Conservation (phyloP, 2,113 vertebrate species). For the Ciconia stormi region DNA sequence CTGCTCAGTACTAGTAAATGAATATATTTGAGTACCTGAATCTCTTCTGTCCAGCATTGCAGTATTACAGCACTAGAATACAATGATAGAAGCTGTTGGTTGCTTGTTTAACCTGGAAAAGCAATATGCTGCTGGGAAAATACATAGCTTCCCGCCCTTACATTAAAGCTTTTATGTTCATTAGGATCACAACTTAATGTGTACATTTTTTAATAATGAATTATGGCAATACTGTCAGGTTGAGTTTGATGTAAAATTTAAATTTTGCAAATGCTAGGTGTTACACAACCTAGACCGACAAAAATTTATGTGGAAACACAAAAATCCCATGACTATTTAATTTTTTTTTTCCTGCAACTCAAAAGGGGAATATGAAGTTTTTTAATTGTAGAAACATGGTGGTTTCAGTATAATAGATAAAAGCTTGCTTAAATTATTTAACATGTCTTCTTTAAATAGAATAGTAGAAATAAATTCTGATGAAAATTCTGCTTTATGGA, state of each 20-base stretch:
- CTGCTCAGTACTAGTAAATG: no score
- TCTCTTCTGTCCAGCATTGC: neutral
- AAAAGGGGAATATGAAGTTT: neutral
- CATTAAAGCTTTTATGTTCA: neutral
- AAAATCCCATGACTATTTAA: neutral
- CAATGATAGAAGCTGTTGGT: neutral
- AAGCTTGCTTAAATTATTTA: neutral
- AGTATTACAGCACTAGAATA: neutral
- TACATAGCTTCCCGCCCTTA: rapidly evolving
- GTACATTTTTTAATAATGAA: neutral
- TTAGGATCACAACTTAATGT: neutral
- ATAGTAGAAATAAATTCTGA: neutral
- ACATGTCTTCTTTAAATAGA: neutral
- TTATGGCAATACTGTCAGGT: neutral
- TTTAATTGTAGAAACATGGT: neutral
- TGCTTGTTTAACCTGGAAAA: neutral
- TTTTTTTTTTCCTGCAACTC: neutral
- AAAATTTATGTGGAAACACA: neutral
- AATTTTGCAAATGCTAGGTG: neutral
- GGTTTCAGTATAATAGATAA: neutral
- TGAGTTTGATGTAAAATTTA: neutral
- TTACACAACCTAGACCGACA: neutral
- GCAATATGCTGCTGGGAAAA: neutral
- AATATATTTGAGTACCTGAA: neutral
- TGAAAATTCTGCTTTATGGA: neutral